Conservation (phyloP, 1,140 invertebrate species). For the Ooceraea biroi region DNA sequence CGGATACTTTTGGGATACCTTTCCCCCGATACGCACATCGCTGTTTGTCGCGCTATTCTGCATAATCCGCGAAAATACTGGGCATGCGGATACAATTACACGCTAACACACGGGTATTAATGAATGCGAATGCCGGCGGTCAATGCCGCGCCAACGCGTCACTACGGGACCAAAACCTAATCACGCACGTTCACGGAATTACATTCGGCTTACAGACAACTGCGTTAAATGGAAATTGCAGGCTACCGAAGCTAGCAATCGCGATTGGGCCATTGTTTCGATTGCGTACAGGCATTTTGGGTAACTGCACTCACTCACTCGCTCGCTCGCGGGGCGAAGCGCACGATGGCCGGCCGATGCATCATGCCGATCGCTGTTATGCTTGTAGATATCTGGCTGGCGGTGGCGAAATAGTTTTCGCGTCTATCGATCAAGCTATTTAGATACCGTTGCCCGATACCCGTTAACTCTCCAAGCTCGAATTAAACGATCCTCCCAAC, state of each 20-base stretch:
- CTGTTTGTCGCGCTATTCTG: background rate
- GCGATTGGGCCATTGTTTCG: constrained; percentile 82
- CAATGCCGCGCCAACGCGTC: constrained; percentile 70
- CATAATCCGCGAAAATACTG: constrained; percentile 31
- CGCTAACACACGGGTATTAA: constrained; percentile 63
- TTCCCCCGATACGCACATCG: no score
- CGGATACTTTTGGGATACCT: no score
- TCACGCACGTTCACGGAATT: constrained; percentile 78
- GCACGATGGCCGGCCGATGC: constrained; percentile 36
- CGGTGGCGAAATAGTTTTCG: constrained; percentile 68
- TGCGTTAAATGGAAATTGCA: constrained; percentile 82
- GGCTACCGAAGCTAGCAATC: constrained; percentile 69
- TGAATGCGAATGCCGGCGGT: constrained; percentile 55
- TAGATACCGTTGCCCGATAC: constrained; percentile 65
- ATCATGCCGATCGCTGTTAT: constrained; percentile 69
- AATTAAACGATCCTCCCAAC: constrained; percentile 46
- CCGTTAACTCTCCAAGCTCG: no score
- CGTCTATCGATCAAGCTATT: constrained; percentile 69
- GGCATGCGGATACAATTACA: constrained; percentile 49
- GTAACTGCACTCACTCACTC: constrained; percentile 64
- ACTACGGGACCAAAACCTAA: constrained; percentile 75
- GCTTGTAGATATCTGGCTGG: constrained; percentile 58
- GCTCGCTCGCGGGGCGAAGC: constrained; percentile 16
- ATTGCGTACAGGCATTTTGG: constrained; percentile 77
- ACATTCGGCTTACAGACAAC: constrained; percentile 81